phyloP scores from a whole-genome alignment of 1,140 invertebrate genomes.

The Antheraea pernyi region DNA sequence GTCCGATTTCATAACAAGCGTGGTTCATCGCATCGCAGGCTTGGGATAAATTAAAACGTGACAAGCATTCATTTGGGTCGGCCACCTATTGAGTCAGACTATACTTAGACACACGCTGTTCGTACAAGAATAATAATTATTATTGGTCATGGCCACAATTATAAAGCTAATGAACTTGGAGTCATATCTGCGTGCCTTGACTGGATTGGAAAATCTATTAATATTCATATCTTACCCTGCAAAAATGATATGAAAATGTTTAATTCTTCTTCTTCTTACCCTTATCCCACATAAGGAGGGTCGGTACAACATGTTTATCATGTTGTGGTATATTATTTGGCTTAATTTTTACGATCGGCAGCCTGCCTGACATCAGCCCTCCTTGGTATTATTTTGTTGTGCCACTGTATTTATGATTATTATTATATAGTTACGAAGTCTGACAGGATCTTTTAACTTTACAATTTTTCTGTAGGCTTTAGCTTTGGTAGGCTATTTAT shows the following conservation, averaged over 20 bases:
- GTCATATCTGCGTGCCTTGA: neutral
- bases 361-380: too few relatives aligned
- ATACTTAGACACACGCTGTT: conserved; percentile 8
- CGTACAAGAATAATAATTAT: conserved; percentile 11
- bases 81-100: conserved; percentile 22
- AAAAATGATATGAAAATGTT: neutral
- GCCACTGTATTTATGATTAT: too few relatives aligned
- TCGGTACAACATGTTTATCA: too few relatives aligned
- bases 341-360: too few relatives aligned
- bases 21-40: conserved; percentile 6
- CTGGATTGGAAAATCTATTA: neutral
- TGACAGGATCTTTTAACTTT: too few relatives aligned
- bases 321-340: too few relatives aligned
- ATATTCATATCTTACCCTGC: neutral
- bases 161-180: conserved; percentile 1
- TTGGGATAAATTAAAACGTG: conserved; percentile 24
- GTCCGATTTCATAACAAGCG: conserved; percentile 2
- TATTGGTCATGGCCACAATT: neutral
- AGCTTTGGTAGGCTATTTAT: too few relatives aligned
- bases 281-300: too few relatives aligned
- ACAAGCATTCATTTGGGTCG: conserved; percentile 25
- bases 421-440: too few relatives aligned
- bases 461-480: too few relatives aligned
- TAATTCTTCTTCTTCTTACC: too few relatives aligned
- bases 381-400: too few relatives aligned